Evolutionary conservation across 1,140 invertebrate genomes (phyloP), one percentile per base, ranked within the genome.

Genomic region (Hydropsyche tenuis): DNA sequence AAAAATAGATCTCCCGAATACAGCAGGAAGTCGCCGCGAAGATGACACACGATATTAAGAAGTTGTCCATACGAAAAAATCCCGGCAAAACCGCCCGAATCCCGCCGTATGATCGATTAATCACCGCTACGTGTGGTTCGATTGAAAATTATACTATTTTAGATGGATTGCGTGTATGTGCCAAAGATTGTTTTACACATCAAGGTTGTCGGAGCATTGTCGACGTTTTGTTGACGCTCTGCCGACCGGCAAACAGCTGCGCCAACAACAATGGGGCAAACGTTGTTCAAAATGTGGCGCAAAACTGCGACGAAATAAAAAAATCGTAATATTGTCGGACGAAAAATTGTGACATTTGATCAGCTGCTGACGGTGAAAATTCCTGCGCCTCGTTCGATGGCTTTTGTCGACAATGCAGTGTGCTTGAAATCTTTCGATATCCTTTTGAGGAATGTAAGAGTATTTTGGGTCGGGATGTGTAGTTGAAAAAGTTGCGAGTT

Each of bases 141-240:
- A n/a, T n/a, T n/a, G n/a, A n/a, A n/a, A n/a, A n/a, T n/a, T n/a
- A n/a, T n/a, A n/a, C n/a, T 9, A 9, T 37, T 37, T 37, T 37
- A 37, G 30, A 37, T 9, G 30, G 30, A 37, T 37, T 37, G 30
- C 30, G 30, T 37, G 18, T 51, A 20, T 37, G 30, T 16, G 60
- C 30, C 63, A 20, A 70, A 70, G 51, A 70, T 70, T 70, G 68
- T 70, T 70, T 70, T 70, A 56, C 48, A 70, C 30, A 70, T 56
- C 68, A 70, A 70, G 68, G 68, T 70, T 70, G 27, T 16, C 20
- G 30, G 14, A 43, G 4, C 25, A 53, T 69, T 69, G 66, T 56
- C 68, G 16, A 70, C 27, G 46, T 70, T 56, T 45, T 56, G 48
- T 70, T 70, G 51, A 23, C 65, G 65, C 43, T 37, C 65, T 20